These are phyloP conservation scores for Aelia acuminata DNA, from an alignment of 2,888 invertebrate genomes.

Conservation along the genomic window DNA sequence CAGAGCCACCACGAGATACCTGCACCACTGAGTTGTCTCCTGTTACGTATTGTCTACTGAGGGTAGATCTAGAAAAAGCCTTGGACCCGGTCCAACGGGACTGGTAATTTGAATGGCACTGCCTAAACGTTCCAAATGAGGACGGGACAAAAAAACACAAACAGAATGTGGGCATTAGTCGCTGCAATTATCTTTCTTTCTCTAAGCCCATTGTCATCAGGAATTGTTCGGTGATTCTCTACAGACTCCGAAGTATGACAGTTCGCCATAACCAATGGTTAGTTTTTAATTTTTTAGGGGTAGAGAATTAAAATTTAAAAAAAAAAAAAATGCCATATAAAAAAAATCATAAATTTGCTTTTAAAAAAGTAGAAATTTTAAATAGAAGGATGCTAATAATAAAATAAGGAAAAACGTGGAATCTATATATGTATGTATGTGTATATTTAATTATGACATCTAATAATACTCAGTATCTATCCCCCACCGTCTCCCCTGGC, in stretches of 20 bases:
- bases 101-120: slow-evolving; percentile 26
- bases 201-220: slow-evolving; percentile 4
- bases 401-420: too few species aligned
- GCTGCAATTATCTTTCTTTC: slow-evolving; percentile 30
- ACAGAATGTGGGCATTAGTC: slow-evolving; percentile 25
- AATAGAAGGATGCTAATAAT: too few species aligned
- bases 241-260: not conserved
- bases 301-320: too few species aligned
- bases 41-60: slow-evolving; percentile 27
- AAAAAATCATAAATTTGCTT: too few species aligned
- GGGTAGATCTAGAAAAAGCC: slow-evolving; percentile 22
- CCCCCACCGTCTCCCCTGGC: too few species aligned
- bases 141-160: slow-evolving; percentile 9
- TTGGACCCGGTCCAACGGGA: slow-evolving; percentile 31
- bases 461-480: too few species aligned
- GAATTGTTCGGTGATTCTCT: not conserved
- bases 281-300: too few species aligned
- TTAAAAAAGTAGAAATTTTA: too few species aligned
- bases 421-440: too few species aligned
- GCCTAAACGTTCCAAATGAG: slow-evolving; percentile 33
- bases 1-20: slow-evolving; percentile 11
- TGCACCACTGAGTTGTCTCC: not conserved
- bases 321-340: too few species aligned
- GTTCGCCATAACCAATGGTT: too few species aligned
- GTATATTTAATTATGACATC: too few species aligned